phyloP scores from a whole-genome alignment of 64 coral and sea anemone genomes.

The Astreopora myriophthalma region DNA sequence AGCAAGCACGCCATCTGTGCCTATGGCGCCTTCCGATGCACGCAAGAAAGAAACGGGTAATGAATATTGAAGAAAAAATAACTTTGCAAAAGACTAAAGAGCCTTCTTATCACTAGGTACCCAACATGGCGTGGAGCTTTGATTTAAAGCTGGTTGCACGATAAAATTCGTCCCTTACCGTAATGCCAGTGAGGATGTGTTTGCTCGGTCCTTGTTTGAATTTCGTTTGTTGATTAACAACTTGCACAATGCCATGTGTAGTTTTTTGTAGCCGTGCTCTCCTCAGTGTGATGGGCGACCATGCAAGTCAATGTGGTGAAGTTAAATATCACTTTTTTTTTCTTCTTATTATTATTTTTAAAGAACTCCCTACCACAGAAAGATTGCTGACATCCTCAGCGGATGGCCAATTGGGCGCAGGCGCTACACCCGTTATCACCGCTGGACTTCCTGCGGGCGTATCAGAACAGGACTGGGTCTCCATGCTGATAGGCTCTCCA shows the following conservation, averaged over 20 bases:
- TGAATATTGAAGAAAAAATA: neutral
- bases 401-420: neutral
- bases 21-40: constrained; percentile 53
- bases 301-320: neutral
- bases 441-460: constrained; percentile 76
- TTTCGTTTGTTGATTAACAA: no score
- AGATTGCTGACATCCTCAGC: constrained; percentile 14
- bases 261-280: no score
- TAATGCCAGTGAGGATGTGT: no score
- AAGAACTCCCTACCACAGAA: neutral
- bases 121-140: no score
- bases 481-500: constrained; percentile 89
- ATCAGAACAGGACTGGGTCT: constrained; percentile 92
- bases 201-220: no score
- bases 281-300: no score
- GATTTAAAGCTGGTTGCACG: no score
- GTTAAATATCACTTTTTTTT: neutral
- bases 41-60: constrained; percentile 18
- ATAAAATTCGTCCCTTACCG: no score
- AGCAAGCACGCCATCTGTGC: constrained; percentile 54
- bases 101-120: no score
- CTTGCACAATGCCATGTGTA: no score
- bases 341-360: neutral
- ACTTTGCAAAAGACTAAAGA: neutral
- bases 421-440: constrained; percentile 22